A percentile compares a stretch with the other conserved stretches of the same genome.
Evolutionary conservation across 2,113 vertebrate species (phyloP).

Genomic region (Cochlearius cochlearius): DNA sequence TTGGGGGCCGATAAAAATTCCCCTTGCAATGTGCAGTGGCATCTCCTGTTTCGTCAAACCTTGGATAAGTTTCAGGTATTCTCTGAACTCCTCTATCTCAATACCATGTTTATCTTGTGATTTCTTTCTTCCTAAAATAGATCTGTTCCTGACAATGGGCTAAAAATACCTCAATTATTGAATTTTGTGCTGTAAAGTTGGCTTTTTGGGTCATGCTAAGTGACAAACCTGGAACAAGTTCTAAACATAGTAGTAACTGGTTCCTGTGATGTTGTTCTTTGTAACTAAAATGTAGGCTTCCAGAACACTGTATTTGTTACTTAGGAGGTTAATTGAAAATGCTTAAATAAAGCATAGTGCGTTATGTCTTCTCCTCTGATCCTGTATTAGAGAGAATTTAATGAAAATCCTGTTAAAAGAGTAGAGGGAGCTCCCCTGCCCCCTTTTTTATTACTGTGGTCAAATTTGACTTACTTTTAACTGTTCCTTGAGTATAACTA

Average conservation of each 20-base stretch:
- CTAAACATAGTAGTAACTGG: not conserved
- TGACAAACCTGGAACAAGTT: not conserved
- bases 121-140: not conserved
- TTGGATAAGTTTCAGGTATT: not conserved
- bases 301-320: not conserved
- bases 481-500: not conserved
- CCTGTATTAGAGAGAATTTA: not conserved
- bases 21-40: not conserved
- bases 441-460: not conserved
- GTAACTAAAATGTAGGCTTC: not conserved
- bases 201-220: not conserved
- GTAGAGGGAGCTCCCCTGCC: not conserved
- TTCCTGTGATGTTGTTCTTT: not conserved
- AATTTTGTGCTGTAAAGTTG: not conserved
- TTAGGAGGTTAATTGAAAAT: not conserved
- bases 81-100: not conserved
- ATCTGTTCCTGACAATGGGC: not conserved
- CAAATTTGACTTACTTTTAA: not conserved
- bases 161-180: not conserved
- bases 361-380: not conserved
- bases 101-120: not conserved
- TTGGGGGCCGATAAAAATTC: not conserved
- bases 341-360: not conserved
- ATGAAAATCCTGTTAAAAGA: not conserved
- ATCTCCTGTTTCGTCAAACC: not conserved